phyloP scores from a whole-genome alignment of 2,888 invertebrate species.

The Dynastes hyllus region DNA sequence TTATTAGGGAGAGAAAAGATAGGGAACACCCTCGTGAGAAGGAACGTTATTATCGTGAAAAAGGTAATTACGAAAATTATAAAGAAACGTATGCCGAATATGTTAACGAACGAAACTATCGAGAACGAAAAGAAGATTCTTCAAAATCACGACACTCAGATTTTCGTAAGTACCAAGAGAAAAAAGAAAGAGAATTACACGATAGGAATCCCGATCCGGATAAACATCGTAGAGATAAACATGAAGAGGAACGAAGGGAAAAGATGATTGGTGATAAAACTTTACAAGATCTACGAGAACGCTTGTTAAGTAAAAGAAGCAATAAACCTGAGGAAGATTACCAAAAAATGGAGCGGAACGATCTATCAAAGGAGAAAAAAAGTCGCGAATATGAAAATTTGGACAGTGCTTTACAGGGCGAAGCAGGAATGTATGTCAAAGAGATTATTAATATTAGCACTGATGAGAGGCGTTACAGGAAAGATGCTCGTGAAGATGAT shows the following conservation, averaged over 20 bases:
- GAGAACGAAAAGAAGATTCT: conserved; percentile 63
- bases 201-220: conserved; percentile 60
- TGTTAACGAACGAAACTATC: conserved; percentile 61
- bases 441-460: conserved; percentile 70
- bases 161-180: conserved; percentile 65
- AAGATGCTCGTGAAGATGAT: conserved; percentile 72
- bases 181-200: conserved; percentile 61
- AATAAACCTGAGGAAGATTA: conserved; percentile 73
- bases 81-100: conserved; percentile 62
- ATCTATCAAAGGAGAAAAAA: conserved; percentile 61
- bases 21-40: conserved; percentile 70
- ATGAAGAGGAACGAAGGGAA: conserved; percentile 67
- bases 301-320: conserved; percentile 81
- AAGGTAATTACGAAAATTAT: conserved; percentile 64
- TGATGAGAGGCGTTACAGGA: conserved; percentile 62
- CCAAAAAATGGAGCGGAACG: conserved; percentile 59
- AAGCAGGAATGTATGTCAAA: conserved; percentile 70
- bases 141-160: conserved; percentile 64
- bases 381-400: conserved; percentile 61
- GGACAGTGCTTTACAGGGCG: conserved; percentile 67
- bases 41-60: conserved; percentile 68
- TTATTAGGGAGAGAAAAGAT: conserved; percentile 61
- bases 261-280: conserved; percentile 77
- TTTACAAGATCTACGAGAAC: conserved; percentile 84
- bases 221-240: conserved; percentile 64